phyloP scores from a whole-genome alignment of 2,888 invertebrate species.

The Macroteleia sp. region DNA sequence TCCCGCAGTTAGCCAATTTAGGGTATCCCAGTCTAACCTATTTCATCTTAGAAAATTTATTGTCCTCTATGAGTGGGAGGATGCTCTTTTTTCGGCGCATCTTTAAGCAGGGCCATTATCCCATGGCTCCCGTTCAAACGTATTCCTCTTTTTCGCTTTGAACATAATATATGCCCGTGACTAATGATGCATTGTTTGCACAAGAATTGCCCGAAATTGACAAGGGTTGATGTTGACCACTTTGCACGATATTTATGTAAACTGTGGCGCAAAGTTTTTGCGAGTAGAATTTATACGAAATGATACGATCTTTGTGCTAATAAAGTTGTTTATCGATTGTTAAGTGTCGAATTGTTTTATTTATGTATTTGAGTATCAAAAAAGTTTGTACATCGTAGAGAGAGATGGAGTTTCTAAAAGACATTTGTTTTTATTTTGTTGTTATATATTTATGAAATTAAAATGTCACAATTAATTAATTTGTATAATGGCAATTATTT shows the following conservation, averaged over 20 bases:
- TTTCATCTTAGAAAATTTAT: slow-evolving; percentile 73
- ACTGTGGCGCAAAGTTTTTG: not conserved
- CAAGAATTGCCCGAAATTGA: slow-evolving; percentile 39
- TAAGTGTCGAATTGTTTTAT: no score
- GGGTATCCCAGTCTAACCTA: slow-evolving; percentile 69
- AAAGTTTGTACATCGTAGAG: no score
- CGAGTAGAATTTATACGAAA: slow-evolving; percentile 2
- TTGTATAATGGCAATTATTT: no score
- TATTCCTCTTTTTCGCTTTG: slow-evolving; percentile 16
- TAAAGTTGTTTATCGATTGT: slow-evolving; percentile 17
- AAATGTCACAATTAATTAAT: no score
- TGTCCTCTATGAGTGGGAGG: slow-evolving; percentile 61
- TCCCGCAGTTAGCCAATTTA: slow-evolving; percentile 75
- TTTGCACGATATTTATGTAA: slow-evolving; percentile 29
- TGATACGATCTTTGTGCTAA: slow-evolving; percentile 18
- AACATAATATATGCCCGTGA: slow-evolving; percentile 52
- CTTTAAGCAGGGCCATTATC: slow-evolving; percentile 60
- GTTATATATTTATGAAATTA: no score
- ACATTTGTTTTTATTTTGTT: no score
- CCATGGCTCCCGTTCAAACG: slow-evolving; percentile 57
- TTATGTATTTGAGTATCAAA: no score
- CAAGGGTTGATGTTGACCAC: slow-evolving; percentile 27
- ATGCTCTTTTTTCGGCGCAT: slow-evolving; percentile 53
- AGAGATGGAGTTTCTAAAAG: no score
- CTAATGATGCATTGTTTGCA: slow-evolving; percentile 69